phyloP scores from a whole-genome alignment of 1,140 invertebrate species.

The Hormaphis cornu region DNA sequence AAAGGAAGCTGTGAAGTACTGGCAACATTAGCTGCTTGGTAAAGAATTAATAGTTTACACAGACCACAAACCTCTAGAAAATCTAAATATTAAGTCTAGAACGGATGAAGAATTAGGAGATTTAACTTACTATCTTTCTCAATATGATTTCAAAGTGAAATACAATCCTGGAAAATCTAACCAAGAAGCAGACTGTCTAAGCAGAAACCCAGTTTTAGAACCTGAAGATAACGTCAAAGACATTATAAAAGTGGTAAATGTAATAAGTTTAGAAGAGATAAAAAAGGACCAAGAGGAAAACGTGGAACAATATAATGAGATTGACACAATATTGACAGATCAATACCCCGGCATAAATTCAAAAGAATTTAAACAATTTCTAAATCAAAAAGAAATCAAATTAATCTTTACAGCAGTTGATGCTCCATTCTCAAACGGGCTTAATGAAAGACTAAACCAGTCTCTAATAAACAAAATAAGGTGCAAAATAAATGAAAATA shows the following conservation, averaged over 20 bases:
- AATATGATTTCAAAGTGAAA: slow-evolving; percentile 40
- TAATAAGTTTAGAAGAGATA: background rate
- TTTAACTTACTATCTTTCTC: slow-evolving; percentile 38
- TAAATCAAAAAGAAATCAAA: background rate
- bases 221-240: background rate
- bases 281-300: background rate
- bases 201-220: slow-evolving; percentile 29
- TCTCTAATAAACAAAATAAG: background rate
- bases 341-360: background rate
- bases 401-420: too few species aligned
- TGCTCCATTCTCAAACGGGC: too few species aligned
- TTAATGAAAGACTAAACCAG: background rate
- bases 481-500: background rate
- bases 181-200: slow-evolving; percentile 35
- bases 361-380: background rate
- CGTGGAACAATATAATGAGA: too few species aligned
- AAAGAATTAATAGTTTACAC: slow-evolving; percentile 41
- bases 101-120: too few species aligned
- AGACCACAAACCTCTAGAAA: slow-evolving; percentile 43
- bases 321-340: background rate
- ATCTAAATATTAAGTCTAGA: slow-evolving; percentile 42
- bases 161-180: slow-evolving; percentile 42
- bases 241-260: background rate
- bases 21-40: slow-evolving; percentile 42
- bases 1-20: slow-evolving; percentile 42